Evolutionary conservation across 2,797 vertebrate genomes (phyloP).

Genomic region (Neopelma chrysocephalum): DNA sequence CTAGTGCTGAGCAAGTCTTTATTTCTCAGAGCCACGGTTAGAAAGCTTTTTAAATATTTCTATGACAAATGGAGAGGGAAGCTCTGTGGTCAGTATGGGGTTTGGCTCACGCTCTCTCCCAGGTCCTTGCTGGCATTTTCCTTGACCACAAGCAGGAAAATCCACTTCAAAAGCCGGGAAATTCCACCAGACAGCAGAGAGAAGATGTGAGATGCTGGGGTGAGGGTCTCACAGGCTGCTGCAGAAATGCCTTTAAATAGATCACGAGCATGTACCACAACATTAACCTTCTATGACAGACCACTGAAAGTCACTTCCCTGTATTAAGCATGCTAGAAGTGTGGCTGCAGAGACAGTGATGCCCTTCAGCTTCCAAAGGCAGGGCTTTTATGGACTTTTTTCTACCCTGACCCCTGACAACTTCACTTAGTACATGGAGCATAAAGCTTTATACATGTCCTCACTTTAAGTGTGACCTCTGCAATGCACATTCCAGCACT

Average conservation of each 20-base stretch:
- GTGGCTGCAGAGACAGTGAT: background rate
- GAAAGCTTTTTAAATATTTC: conserved; percentile 7
- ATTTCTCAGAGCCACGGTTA: background rate
- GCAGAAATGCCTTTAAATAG: conserved; percentile 39
- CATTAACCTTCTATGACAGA: conserved; percentile 26
- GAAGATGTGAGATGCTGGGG: background rate
- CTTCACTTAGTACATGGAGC: background rate
- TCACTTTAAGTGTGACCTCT: background rate
- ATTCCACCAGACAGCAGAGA: conserved; percentile 38
- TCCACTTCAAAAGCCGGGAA: conserved; percentile 35
- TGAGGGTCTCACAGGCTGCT: background rate
- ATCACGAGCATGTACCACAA: background rate
- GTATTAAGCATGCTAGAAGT: background rate
- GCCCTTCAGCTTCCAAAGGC: background rate
- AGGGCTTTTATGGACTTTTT: background rate
- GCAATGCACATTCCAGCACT: background rate
- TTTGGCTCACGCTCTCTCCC: background rate
- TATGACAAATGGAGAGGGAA: background rate
- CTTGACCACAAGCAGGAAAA: conserved; percentile 20
- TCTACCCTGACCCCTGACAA: background rate
- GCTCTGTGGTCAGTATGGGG: background rate
- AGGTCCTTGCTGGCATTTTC: conserved; percentile 12
- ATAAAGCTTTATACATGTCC: background rate
- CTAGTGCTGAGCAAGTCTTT: background rate
- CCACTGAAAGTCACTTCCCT: background rate